Percentiles rank a stretch among this genome's conserved stretches.
Conservation (phyloP, 2,888 invertebrate species). For the Dasypogon diadema region DNA sequence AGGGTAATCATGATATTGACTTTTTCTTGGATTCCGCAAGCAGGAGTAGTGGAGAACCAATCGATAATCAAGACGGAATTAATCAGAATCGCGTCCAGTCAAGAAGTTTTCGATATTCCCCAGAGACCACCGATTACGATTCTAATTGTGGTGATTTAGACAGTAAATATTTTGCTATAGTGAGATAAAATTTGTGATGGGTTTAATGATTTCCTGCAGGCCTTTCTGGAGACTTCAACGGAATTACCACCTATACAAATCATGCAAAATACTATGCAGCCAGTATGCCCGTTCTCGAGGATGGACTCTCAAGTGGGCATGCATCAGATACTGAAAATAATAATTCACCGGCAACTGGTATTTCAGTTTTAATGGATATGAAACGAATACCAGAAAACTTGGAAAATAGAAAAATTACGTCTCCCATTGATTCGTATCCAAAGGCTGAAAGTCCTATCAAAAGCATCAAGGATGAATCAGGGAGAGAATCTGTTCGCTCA, state of each 20-base stretch:
- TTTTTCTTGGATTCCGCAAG: constrained; percentile 68
- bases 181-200: not conserved
- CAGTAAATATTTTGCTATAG: constrained; percentile 72
- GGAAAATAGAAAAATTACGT: constrained; percentile 50
- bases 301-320: constrained; percentile 93
- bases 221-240: constrained; percentile 70
- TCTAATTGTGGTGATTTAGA: constrained; percentile 85
- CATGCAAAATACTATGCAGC: constrained; percentile 78
- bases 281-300: constrained; percentile 92
- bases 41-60: constrained; percentile 67
- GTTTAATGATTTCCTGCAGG: constrained; percentile 61
- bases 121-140: constrained; percentile 93
- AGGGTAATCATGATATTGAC: constrained; percentile 64
- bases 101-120: constrained; percentile 88
- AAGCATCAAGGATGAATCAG: constrained; percentile 57
- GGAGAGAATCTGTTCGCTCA: constrained; percentile 58
- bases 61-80: constrained; percentile 66
- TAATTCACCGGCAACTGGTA: constrained; percentile 73
- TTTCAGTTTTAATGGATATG: constrained; percentile 67
- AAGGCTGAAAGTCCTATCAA: constrained; percentile 62
- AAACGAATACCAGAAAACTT: constrained; percentile 64
- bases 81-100: constrained; percentile 72
- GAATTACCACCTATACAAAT: constrained; percentile 73
- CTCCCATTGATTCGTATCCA: constrained; percentile 57
- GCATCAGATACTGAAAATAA: constrained; percentile 93